A percentile compares a stretch with the other conserved stretches of the same genome.
phyloP scores from a whole-genome alignment of 2,113 vertebrate genomes.

The Catharus fuscescens region DNA sequence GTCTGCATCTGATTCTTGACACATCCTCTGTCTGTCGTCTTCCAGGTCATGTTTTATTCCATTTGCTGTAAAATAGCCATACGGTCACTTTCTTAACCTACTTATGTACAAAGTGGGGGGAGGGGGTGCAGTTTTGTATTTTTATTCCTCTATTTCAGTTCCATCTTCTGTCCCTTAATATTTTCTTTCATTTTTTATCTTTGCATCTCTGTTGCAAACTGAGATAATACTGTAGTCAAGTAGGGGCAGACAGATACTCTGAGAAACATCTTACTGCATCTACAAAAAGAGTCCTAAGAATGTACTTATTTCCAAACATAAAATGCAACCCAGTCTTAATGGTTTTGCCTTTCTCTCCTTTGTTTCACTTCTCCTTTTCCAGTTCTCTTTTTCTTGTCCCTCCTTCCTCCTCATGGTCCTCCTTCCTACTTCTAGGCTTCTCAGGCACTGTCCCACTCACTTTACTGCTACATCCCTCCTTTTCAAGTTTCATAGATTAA shows the following conservation, averaged over 20 bases:
- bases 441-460: not conserved
- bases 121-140: rapidly evolving
- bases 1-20: not conserved
- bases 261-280: not conserved
- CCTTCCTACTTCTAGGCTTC: not conserved
- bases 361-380: not conserved
- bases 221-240: not conserved
- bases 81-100: not conserved
- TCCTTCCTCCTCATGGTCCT: not conserved
- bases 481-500: not conserved
- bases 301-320: not conserved
- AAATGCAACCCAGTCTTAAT: not conserved
- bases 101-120: not conserved
- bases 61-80: not conserved
- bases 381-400: not conserved
- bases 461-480: not conserved
- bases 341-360: not conserved
- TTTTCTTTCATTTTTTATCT: not conserved
- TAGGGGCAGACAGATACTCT: not conserved
- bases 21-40: not conserved
- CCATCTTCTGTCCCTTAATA: not conserved
- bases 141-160: not conserved
- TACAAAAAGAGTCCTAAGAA: not conserved
- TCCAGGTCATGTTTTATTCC: not conserved
- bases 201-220: not conserved